Percentiles rank a stretch among this genome's conserved stretches.
These are phyloP conservation scores for Plusia festucae DNA, from an alignment of 2,888 invertebrate species.

Conservation along the genomic window DNA sequence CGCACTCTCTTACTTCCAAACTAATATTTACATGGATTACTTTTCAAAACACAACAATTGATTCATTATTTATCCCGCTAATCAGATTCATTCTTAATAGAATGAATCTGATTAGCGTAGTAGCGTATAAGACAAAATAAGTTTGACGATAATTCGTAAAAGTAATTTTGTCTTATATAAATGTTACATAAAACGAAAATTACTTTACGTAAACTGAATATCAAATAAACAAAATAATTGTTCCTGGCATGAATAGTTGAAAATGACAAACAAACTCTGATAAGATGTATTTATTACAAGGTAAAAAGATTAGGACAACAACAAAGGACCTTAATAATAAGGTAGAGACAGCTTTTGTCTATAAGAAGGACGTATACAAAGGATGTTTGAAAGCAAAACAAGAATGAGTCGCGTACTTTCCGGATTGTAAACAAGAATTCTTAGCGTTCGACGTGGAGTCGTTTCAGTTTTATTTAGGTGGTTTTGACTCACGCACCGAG, in stretches of 20 bases:
- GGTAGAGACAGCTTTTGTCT: slow-evolving; percentile 44
- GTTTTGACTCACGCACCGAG: slow-evolving; percentile 47
- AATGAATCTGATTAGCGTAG: no score
- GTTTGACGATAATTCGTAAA: no score
- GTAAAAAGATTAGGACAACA: slow-evolving; percentile 48
- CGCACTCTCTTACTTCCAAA: slow-evolving; percentile 38
- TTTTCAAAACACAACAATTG: slow-evolving; percentile 37
- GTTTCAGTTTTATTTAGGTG: slow-evolving; percentile 46
- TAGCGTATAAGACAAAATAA: no score
- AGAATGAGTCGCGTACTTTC: slow-evolving; percentile 29
- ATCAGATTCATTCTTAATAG: not conserved
- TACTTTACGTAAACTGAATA: not conserved
- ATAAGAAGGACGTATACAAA: slow-evolving; percentile 40
- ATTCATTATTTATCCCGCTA: slow-evolving; percentile 2
- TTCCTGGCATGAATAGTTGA: not conserved
- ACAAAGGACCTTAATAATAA: slow-evolving; percentile 41
- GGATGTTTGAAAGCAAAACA: slow-evolving; percentile 15
- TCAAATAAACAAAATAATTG: not conserved
- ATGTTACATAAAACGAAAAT: no score
- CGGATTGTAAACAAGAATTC: slow-evolving; percentile 20
- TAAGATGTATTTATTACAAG: slow-evolving; percentile 46
- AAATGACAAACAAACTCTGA: slow-evolving; percentile 31
- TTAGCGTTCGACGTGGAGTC: slow-evolving; percentile 34
- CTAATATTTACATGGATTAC: slow-evolving; percentile 49
- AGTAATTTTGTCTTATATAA: no score